Evolutionary conservation across 1,140 invertebrate species (phyloP).

Genomic region (Neocloeon triangulifer): DNA sequence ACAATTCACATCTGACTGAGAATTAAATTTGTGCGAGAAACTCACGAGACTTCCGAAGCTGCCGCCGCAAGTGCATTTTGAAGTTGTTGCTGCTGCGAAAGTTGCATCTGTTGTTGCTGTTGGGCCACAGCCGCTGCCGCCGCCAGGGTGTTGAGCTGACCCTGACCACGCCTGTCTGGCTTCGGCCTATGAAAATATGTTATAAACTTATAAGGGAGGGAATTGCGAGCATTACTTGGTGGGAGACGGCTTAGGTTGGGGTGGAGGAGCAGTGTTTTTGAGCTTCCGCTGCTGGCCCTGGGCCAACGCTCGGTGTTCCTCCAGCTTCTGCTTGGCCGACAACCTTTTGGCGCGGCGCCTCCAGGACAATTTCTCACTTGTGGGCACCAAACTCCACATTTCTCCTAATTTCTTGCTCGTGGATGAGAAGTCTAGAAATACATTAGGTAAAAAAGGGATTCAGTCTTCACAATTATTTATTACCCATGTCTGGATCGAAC

Average conservation of each 20-base stretch:
- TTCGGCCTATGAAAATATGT: background rate
- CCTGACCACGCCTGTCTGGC: background rate
- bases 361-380: conserved; percentile 36
- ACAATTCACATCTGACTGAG: no score
- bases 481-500: conserved; percentile 51
- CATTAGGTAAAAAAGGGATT: conserved; percentile 15
- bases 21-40: no score
- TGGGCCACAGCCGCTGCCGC: no score
- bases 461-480: conserved; percentile 12
- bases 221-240: conserved; percentile 21
- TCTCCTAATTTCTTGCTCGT: conserved; percentile 61
- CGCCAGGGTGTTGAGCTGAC: conserved; percentile 11
- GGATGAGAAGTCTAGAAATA: conserved; percentile 42
- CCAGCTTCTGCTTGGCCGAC: conserved; percentile 29
- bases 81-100: no score
- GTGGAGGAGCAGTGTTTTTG: conserved; percentile 12
- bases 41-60: background rate
- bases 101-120: no score
- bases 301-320: conserved; percentile 15
- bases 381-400: conserved; percentile 56
- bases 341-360: conserved; percentile 47
- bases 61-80: conserved; percentile 16
- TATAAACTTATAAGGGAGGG: no score
- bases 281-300: conserved; percentile 8
- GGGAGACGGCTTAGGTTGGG: conserved; percentile 15